phyloP scores from a whole-genome alignment of 2,113 vertebrate species.

The Muntiacus reevesi region DNA sequence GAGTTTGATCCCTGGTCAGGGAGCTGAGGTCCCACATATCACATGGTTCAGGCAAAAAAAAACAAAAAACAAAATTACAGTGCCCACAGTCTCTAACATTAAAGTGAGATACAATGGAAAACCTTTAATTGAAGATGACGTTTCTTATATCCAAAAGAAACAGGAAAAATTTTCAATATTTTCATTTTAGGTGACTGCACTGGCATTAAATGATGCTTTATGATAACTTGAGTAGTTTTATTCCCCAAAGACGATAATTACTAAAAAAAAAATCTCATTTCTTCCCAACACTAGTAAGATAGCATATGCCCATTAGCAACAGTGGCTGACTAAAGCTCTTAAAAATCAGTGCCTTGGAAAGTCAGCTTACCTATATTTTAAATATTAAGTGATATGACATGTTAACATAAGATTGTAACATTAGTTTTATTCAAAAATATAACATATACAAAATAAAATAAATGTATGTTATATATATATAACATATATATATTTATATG shows the following conservation, averaged over 20 bases:
- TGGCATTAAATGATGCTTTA: conserved; percentile 1
- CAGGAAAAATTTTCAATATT: background rate
- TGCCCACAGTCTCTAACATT: background rate
- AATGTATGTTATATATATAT: background rate
- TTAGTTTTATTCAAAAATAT: background rate
- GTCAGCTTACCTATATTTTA: background rate
- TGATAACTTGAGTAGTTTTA: background rate
- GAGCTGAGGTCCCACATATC: background rate
- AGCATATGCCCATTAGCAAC: background rate
- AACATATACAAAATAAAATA: background rate
- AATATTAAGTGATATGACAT: background rate
- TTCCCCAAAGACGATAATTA: background rate
- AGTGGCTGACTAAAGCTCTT: background rate
- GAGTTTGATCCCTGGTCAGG: background rate
- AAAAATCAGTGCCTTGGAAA: background rate
- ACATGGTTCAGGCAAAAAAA: background rate
- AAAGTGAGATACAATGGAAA: background rate
- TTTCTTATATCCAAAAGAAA: conserved; percentile 3
- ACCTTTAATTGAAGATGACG: background rate
- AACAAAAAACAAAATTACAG: background rate
- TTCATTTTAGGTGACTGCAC: background rate
- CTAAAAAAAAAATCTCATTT: background rate
- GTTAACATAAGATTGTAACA: background rate
- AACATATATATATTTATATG: background rate
- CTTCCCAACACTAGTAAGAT: background rate